Base-by-base conservation (phyloP, 1,140 invertebrate genomes). In the Aphelenchoides fujianensis region DNA sequence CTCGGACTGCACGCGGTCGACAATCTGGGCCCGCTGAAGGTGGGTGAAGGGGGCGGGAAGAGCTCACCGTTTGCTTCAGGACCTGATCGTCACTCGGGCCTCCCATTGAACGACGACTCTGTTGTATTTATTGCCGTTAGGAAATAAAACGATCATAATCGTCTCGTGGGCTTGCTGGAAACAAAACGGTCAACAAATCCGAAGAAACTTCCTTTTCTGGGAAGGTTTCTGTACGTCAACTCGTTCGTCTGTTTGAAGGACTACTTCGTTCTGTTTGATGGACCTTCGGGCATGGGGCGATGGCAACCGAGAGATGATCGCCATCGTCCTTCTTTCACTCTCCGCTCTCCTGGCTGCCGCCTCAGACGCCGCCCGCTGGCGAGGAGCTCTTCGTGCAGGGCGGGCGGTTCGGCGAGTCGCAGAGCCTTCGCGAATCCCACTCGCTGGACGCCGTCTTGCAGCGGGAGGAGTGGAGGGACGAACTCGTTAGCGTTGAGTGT, bases 1-100 rank as follows among this genome's bases (percentile, higher is more conserved):
- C 78, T 97, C 2, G 95, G 94, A 1, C 84, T 97, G 23, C 91
- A 94, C 84, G 77, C 93, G 3, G 90, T 91, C 0, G 90, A 97
- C 82, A 89, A 90, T 5, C 77, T 94, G 5, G 85, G 87, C 68
- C 90, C 91, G 68, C 69, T 97, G 2, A 97, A 97, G 93, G 85
- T 76, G 32, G 71, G 23, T 12, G 61, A n/a, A n/a, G n/a, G n/a
- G n/a, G n/a, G n/a, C n/a, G n/a, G n/a, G n/a, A n/a, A n/a, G n/a
- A n/a, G n/a, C n/a, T n/a, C n/a, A n/a, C n/a, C n/a, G n/a, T n/a
- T n/a, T 12, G 3, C 61, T 74, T 76, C 36, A 74, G 74, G 74
- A 75, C 48, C 28, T 75, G n/a, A 77, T 75, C 19, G 68, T 75
- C 48, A 31, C 76, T 28, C 30, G 30, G 5, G 75, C 74, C 12